Percentiles rank a stretch among this genome's conserved stretches.
Evolutionary conservation across 2,113 vertebrate species (phyloP).

Genomic region (Sclerurus mexicanus): DNA sequence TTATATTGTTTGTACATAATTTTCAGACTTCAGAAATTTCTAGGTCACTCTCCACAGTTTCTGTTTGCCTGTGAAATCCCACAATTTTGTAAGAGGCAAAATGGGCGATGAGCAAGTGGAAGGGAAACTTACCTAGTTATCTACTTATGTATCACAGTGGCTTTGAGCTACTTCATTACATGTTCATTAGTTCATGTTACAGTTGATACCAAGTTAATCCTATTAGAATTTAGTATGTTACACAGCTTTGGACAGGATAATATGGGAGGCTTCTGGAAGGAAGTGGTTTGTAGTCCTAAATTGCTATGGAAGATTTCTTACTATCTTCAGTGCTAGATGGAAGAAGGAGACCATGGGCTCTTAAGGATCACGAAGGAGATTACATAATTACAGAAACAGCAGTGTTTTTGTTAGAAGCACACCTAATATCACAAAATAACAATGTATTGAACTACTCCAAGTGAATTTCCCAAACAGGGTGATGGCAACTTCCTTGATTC

Average conservation of each 20-base stretch:
- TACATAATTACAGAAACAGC: background rate
- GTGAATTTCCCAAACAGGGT: background rate
- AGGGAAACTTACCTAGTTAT: background rate
- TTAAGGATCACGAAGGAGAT: background rate
- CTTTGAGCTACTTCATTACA: constrained; percentile 45
- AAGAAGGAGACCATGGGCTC: background rate
- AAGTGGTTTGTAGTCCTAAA: background rate
- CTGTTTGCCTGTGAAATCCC: background rate
- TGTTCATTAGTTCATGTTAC: constrained; percentile 64
- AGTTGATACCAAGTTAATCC: constrained; percentile 46
- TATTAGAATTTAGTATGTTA: constrained; percentile 12
- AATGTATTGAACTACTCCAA: background rate
- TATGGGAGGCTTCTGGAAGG: background rate
- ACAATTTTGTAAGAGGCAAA: background rate
- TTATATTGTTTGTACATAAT: background rate
- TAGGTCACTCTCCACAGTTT: background rate
- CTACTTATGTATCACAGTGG: background rate
- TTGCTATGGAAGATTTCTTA: background rate
- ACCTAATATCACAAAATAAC: background rate
- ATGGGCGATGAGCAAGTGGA: background rate
- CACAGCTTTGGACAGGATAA: constrained; percentile 27
- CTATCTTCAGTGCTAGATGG: background rate
- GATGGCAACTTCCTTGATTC: background rate
- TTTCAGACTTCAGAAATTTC: background rate
- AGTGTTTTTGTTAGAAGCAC: background rate